Percentiles rank a stretch among this genome's conserved stretches.
These are phyloP conservation scores for Thumatha senex DNA, from an alignment of 2,888 invertebrate species.

Conservation along the genomic window DNA sequence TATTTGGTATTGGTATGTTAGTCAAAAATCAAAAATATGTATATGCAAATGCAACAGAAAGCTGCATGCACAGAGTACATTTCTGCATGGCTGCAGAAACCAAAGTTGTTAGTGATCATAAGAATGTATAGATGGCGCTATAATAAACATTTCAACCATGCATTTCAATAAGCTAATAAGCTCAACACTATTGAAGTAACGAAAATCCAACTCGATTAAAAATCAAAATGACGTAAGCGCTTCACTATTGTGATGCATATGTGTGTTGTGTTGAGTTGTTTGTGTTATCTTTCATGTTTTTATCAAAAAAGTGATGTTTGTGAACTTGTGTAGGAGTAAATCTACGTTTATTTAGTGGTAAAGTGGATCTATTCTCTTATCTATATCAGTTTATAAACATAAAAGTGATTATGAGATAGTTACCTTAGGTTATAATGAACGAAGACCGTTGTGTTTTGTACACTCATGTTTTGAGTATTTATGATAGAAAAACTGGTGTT, in stretches of 20 bases:
- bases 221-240: constrained; percentile 22
- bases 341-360: constrained; percentile 73
- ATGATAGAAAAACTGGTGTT: constrained; percentile 52
- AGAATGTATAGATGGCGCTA: constrained; percentile 21
- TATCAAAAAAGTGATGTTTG: constrained; percentile 80
- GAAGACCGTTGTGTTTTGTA: constrained; percentile 42
- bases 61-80: no score
- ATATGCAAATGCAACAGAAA: no score
- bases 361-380: constrained; percentile 69
- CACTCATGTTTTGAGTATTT: constrained; percentile 72
- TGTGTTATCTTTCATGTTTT: constrained; percentile 81
- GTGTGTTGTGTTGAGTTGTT: constrained; percentile 65
- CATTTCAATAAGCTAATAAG: background rate
- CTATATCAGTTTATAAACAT: constrained; percentile 55
- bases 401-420: constrained; percentile 46
- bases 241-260: constrained; percentile 61
- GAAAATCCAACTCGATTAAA: constrained; percentile 23
- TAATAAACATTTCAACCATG: background rate
- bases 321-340: constrained; percentile 67
- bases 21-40: no score
- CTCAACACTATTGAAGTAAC: constrained; percentile 34
- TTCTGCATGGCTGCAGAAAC: no score
- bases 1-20: no score
- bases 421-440: constrained; percentile 68
- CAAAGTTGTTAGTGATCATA: background rate